These are phyloP conservation scores for Crotalus horridus DNA, from an alignment of 2,113 vertebrate genomes.

Conservation along the genomic window DNA sequence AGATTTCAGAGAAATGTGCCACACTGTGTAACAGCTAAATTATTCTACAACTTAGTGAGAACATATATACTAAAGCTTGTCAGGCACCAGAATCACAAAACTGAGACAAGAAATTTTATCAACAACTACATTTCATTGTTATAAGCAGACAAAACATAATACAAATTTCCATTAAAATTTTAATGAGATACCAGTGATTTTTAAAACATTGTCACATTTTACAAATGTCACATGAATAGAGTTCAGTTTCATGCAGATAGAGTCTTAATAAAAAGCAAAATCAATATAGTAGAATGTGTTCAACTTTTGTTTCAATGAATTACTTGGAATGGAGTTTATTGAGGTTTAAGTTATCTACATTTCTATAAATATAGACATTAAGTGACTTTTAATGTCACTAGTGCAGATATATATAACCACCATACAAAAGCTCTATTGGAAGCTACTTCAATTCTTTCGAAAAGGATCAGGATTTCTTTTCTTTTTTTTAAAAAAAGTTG, in stretches of 20 bases:
- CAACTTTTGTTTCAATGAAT: slow-evolving; percentile 57
- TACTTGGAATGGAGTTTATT: slow-evolving; percentile 71
- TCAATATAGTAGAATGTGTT: slow-evolving; percentile 38
- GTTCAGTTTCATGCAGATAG: slow-evolving; percentile 23
- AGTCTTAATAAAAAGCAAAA: not conserved
- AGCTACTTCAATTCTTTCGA: slow-evolving; percentile 68
- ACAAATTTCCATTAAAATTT: slow-evolving; percentile 9
- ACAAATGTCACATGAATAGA: slow-evolving; percentile 10
- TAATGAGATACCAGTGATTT: slow-evolving; percentile 30
- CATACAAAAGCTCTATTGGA: slow-evolving; percentile 69
- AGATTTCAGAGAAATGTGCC: not conserved
- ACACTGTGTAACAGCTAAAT: not conserved
- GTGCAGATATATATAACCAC: slow-evolving; percentile 73
- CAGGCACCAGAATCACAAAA: slow-evolving; percentile 2
- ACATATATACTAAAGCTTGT: not conserved
- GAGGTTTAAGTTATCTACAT: slow-evolving; percentile 68
- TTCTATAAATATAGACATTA: slow-evolving; percentile 78
- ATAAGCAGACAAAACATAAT: slow-evolving; percentile 9
- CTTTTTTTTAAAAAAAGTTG: slow-evolving; percentile 41
- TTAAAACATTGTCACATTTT: slow-evolving; percentile 2
- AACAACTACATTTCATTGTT: not conserved
- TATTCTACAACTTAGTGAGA: not conserved
- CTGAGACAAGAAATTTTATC: not conserved
- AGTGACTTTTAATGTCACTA: slow-evolving; percentile 72
- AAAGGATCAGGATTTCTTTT: slow-evolving; percentile 62